A percentile compares a stretch with the other conserved stretches of the same genome.
These are phyloP conservation scores for Caenorhabditis brenneri DNA, from an alignment of 1,140 invertebrate genomes.

Conservation along the genomic window DNA sequence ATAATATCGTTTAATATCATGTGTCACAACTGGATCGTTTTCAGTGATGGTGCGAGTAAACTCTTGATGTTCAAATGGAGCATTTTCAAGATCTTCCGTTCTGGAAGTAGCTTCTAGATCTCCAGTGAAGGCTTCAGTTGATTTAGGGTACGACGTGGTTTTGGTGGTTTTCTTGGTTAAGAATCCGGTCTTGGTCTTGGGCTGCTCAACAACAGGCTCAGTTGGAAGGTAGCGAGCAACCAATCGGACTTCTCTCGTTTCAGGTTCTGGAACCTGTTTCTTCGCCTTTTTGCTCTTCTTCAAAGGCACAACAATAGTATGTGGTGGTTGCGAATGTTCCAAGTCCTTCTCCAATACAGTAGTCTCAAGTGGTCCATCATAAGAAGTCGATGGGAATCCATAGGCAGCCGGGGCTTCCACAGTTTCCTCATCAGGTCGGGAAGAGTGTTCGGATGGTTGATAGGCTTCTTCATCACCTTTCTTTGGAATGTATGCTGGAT, in stretches of 20 bases:
- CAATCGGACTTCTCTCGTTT: constrained; percentile 13
- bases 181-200: background rate
- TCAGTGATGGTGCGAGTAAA: background rate
- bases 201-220: background rate
- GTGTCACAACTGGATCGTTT: background rate
- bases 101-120: background rate
- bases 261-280: background rate
- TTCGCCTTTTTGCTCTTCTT: background rate
- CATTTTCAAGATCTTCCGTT: background rate
- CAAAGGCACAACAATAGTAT: background rate
- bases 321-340: background rate
- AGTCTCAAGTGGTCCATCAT: constrained; percentile 54
- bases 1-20: background rate
- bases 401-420: constrained; percentile 45
- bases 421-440: too few relatives aligned
- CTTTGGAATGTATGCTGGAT: background rate
- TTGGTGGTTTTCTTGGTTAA: background rate
- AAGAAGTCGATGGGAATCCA: constrained; percentile 47
- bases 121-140: background rate
- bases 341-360: constrained; percentile 42
- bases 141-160: background rate
- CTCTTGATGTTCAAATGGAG: background rate
- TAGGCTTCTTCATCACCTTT: background rate
- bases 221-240: background rate
- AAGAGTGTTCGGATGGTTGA: background rate